Evolutionary conservation across 1,140 invertebrate genomes (phyloP).

Genomic region (Macrosteles quadrilineatus): DNA sequence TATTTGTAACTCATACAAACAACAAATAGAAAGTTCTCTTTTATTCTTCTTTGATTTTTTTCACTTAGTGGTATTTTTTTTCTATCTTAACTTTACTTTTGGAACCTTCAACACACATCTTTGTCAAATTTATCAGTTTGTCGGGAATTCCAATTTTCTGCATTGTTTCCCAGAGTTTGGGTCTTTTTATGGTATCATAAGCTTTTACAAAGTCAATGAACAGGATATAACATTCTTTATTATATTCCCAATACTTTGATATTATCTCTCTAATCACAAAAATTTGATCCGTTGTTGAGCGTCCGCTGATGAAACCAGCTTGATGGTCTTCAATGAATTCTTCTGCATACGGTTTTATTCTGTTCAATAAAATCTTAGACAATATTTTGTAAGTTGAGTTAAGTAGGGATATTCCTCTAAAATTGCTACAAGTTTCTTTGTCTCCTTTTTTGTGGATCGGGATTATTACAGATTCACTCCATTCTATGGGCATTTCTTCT

Average conservation of each 20-base stretch:
- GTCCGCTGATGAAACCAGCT: slow-evolving; percentile 26
- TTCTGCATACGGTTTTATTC: slow-evolving; percentile 24
- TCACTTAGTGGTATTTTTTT: no score
- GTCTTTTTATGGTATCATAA: no score
- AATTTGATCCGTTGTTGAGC: slow-evolving; percentile 35
- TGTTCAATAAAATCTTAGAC: slow-evolving; percentile 25
- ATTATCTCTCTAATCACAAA: slow-evolving; percentile 31
- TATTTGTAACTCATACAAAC: no score
- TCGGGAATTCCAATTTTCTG: no score
- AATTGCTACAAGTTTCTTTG: slow-evolving; percentile 31
- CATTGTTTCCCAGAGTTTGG: no score
- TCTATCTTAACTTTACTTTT: no score
- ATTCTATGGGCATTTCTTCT: slow-evolving; percentile 15
- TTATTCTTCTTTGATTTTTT: no score
- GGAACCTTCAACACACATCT: no score
- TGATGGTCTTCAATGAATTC: slow-evolving; percentile 33
- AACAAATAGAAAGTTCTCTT: no score
- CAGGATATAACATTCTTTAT: slow-evolving; percentile 44
- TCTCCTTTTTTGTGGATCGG: slow-evolving; percentile 37
- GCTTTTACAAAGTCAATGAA: no score
- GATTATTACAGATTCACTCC: slow-evolving; percentile 2
- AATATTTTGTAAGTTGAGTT: slow-evolving; percentile 33
- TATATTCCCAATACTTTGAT: slow-evolving; percentile 29
- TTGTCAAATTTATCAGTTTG: no score
- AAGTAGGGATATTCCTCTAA: slow-evolving; percentile 33